Base-by-base conservation (phyloP, 2,113 vertebrate species). In the Rostratula benghalensis region DNA sequence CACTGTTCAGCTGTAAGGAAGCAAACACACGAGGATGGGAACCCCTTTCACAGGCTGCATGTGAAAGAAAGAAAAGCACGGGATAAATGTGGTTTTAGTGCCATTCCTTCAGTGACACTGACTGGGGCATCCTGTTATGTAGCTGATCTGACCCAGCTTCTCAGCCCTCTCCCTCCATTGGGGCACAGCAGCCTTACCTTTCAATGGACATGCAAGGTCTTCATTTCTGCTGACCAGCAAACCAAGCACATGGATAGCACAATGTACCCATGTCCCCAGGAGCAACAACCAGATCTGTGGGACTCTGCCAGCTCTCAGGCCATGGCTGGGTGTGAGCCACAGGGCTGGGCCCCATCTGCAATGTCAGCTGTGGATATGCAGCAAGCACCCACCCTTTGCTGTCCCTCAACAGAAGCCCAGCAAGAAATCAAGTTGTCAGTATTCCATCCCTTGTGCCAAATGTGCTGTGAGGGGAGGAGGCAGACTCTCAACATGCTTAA, bases 221-320 rank as follows among this genome's bases (percentile, higher is more conserved):
- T 30, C 30, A 9, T 30, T 20, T 27, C 39, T 18, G 28, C 54
- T 56, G 61, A 56, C 35, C 39, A 61, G 41, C 43, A n/a, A 54
- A 35, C 31, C 31, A 68, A 68, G 46, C 13, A 33, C 30, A 22
- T 1, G 19, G 31, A 33, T 13, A 79, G 41, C 30, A 45, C 30
- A 37, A 33, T 0, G 2, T 33, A 68, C 60, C 7, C 39, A 2
- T 7, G 3, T 35, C 22, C 21, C 20, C 39, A 50, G 57, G 22
- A 71, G 28, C 28, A 71, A 86, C n/a, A 71, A 28, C 2, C 48
- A 60, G 39, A 10, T 69, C 8, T 46, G 20, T n/a, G 12, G 24
- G 16, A 14, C 60, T 43, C 70, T 89, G 24, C 37, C 20, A 0
- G 0, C 22, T n/a, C 51, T 59, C n/a, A n/a, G 0, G 0, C 51